Base-by-base conservation (phyloP, 2,113 vertebrate genomes). In the Phalacrocorax carbo region DNA sequence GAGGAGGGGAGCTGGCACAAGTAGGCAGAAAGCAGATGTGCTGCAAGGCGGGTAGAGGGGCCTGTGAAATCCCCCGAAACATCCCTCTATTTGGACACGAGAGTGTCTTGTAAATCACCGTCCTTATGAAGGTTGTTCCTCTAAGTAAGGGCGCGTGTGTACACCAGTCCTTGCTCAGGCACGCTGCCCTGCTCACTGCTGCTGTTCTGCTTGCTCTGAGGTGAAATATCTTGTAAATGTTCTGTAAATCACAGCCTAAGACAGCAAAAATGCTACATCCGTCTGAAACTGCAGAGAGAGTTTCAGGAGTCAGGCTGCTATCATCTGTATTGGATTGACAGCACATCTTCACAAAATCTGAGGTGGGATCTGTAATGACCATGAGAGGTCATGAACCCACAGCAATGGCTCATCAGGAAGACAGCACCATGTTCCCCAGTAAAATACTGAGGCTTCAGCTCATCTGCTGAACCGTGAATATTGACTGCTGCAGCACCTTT, bases 221-320 rank as follows among this genome's bases (percentile, higher is more conserved):
- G 49, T 79, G 91, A 95, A 92, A 44, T 84, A 87, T 51, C 73
- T 75, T 54, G 26, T 54, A 82, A 65, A 61, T 61, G 49, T 42
- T 77, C 81, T 70, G 86, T 91, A 96, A 93, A 96, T 94, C 93
- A 96, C 44, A 76, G 77, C 10, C 20, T 44, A 54, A 61, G 77
- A 87, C 81, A 87, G 76, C n/a, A 91, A 75, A 84, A 86, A 76
- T 57, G 49, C 80, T 32, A 77, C 83, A 89, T 69, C 61, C 21
- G 3, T 62, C 61, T 93, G 89, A 85, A 93, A 61, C 66, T 62
- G 78, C 77, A 73, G n/a, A 5, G 65, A 79, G 81, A 82, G 38
- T 60, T 85, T 54, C 70, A 52, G 60, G 57, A 94, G 54, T 49
- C 32, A 36, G 29, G 72, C 52, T 94, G 78, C n/a, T 66, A 57